Percentiles rank a stretch among this genome's conserved stretches.
Evolutionary conservation across 2,113 vertebrate species (phyloP).

Genomic region (Dolichotis patagonum): DNA sequence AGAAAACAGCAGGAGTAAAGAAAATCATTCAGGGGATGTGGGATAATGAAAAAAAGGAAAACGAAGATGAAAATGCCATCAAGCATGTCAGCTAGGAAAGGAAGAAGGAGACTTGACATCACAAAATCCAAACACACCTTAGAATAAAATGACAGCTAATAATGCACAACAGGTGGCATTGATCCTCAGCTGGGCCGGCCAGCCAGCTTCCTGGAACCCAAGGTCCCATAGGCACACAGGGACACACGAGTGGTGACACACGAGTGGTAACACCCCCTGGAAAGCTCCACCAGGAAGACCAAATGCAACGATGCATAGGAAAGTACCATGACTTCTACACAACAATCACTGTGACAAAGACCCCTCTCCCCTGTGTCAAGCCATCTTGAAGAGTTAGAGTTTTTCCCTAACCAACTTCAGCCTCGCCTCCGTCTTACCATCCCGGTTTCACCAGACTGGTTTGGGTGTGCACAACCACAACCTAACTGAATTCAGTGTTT

Average conservation of each 20-base stretch:
- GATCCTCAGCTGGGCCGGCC: not conserved
- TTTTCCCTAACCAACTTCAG: not conserved
- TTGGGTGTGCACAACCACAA: not conserved
- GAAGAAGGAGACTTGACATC: not conserved
- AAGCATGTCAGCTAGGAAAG: not conserved
- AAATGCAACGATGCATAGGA: not conserved
- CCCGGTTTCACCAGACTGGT: conserved; percentile 22
- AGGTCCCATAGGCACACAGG: not conserved
- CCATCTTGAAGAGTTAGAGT: not conserved
- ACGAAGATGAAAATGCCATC: not conserved
- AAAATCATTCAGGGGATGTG: not conserved
- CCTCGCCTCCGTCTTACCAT: not conserved
- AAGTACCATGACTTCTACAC: not conserved
- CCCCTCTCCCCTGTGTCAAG: not conserved
- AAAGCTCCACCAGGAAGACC: not conserved
- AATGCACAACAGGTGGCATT: not conserved
- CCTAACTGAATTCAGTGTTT: conserved; percentile 52
- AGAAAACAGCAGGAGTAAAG: not conserved
- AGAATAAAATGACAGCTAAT: not conserved
- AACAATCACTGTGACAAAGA: not conserved
- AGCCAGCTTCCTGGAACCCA: not conserved
- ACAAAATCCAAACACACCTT: conserved; percentile 24
- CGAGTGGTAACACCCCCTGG: not conserved
- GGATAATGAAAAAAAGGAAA: not conserved
- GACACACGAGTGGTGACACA: not conserved